Conservation (phyloP, 2,797 vertebrate genomes). For the Ambastaia sidthimunki region DNA sequence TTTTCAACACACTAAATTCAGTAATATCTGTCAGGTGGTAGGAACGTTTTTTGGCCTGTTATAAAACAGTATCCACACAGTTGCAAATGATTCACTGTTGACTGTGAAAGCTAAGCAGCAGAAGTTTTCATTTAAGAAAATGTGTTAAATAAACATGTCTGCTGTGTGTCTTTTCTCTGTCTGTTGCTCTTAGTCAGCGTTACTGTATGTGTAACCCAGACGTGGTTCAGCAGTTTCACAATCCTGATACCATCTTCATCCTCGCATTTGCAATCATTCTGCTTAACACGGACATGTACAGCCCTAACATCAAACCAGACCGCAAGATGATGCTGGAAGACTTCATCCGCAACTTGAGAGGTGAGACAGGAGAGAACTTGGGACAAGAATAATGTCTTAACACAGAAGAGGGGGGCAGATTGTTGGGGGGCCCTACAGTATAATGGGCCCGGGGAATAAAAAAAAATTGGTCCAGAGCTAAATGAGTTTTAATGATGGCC, state of each 20-base stretch:
- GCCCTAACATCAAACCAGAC: conserved; percentile 98
- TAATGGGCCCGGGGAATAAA: too few species aligned
- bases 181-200: conserved; percentile 83
- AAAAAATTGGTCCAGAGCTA: too few species aligned
- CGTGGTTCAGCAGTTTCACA: conserved; percentile 98
- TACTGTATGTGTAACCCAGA: conserved; percentile 99
- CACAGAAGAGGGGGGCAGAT: background rate
- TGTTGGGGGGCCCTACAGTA: too few species aligned
- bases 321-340: conserved; percentile 99
- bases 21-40: background rate
- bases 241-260: conserved; percentile 99
- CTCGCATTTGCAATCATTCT: conserved; percentile 98
- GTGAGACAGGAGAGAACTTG: conserved; percentile 71
- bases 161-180: background rate
- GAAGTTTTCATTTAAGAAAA: background rate
- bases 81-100: background rate
- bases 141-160: background rate
- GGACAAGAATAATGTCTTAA: background rate
- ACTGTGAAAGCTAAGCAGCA: background rate
- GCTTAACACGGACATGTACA: conserved; percentile 99
- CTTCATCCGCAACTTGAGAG: conserved; percentile 96
- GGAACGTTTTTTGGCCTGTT: background rate
- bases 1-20: background rate
- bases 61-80: background rate
- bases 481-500: too few species aligned